Evolutionary conservation across 2,113 vertebrate genomes (phyloP).

Genomic region (Calyptomena viridis): DNA sequence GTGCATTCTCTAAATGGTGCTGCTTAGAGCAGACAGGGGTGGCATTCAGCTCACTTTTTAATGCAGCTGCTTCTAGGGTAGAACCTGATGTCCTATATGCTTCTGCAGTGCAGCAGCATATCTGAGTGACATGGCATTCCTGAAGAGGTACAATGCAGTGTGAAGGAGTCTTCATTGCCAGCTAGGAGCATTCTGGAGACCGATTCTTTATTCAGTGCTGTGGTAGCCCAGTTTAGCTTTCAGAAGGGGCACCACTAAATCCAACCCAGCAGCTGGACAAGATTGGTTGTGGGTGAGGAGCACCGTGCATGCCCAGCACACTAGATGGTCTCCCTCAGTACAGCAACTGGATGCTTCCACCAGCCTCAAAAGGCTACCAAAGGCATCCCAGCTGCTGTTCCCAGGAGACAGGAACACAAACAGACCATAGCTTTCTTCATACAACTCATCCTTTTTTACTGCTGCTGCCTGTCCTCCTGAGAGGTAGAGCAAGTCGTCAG

Average conservation of each 20-base stretch:
- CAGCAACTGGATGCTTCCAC: not conserved
- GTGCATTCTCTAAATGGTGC: not conserved
- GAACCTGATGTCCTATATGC: not conserved
- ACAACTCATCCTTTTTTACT: not conserved
- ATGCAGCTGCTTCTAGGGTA: not conserved
- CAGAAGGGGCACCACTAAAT: not conserved
- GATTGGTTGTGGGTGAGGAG: not conserved
- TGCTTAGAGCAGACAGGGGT: not conserved
- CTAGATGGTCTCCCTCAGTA: not conserved
- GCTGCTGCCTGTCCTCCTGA: not conserved
- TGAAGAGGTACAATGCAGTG: accelerated
- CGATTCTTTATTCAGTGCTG: not conserved
- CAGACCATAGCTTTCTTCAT: not conserved
- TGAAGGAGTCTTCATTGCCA: not conserved
- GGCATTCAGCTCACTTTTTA: not conserved
- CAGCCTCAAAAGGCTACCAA: not conserved
- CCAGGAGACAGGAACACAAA: not conserved
- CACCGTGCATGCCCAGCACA: not conserved
- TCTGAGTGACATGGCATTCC: not conserved
- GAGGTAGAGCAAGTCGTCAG: not conserved
- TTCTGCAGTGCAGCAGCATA: not conserved
- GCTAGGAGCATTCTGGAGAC: not conserved
- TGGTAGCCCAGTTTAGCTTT: not conserved
- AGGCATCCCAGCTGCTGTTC: not conserved
- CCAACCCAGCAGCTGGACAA: not conserved